Conservation (phyloP, 2,797 vertebrate species). For the Schizothorax lantsangensis region DNA sequence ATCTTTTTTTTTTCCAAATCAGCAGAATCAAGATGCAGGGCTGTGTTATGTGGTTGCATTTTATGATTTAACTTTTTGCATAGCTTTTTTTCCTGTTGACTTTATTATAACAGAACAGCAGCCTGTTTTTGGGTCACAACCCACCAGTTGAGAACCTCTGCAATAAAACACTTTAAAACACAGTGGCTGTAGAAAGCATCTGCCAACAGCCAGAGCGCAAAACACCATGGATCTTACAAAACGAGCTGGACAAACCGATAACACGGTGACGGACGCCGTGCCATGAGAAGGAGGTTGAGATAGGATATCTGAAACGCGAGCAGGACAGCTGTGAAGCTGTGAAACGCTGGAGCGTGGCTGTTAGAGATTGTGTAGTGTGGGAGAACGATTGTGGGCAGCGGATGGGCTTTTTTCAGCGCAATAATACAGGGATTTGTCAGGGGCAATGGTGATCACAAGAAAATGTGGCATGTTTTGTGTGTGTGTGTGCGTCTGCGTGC, state of each 20-base stretch:
- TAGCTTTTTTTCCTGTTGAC: neutral
- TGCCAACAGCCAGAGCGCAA: conserved; percentile 11
- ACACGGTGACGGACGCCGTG: conserved; percentile 3
- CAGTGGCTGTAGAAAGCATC: neutral
- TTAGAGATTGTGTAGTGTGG: conserved; percentile 42
- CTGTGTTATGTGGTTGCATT: neutral
- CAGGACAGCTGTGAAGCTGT: conserved; percentile 42
- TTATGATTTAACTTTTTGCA: neutral
- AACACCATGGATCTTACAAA: conserved; percentile 13
- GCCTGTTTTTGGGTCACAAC: conserved; percentile 22
- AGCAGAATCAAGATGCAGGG: neutral
- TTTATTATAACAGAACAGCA: neutral
- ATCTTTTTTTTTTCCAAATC: neutral
- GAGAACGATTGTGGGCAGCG: conserved; percentile 43
- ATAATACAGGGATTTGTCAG: conserved; percentile 46
- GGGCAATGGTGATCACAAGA: conserved; percentile 44
- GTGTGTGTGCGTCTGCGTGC: conserved; percentile 19
- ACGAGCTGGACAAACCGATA: conserved; percentile 30
- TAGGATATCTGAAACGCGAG: conserved; percentile 31
- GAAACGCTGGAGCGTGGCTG: conserved; percentile 34
- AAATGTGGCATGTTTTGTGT: conserved; percentile 37
- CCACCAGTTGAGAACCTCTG: conserved; percentile 9
- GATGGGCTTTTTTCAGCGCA: conserved; percentile 39
- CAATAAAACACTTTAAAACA: conserved; percentile 4
- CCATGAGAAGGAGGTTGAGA: neutral